Base-by-base conservation (phyloP, 2,113 vertebrate species). In the Forbesichthys papilliferus region DNA sequence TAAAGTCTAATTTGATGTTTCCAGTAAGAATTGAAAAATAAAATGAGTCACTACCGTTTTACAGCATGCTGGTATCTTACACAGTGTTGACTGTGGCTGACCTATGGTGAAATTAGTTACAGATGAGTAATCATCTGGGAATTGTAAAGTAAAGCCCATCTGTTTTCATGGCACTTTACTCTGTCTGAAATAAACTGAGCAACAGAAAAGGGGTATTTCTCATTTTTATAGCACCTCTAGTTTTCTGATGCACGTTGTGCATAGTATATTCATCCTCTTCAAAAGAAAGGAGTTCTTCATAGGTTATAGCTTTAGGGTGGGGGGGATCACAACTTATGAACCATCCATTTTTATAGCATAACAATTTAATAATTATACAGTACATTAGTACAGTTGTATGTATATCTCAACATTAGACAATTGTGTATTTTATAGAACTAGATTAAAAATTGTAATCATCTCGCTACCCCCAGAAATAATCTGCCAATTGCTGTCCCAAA, bases 31-130 rank as follows among this genome's bases (percentile, higher is more conserved):
- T 69, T 27, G 27, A 27, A 27, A 27, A 27, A 27, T 27, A 18
- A 54, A 74, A 84, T 86, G 84, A 86, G 61, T 88, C 87, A 83
- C 53, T 66, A 20, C 7, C 27, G 64, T 74, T 52, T 36, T 53
- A 70, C 60, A 81, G 60, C 56, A 75, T 54, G 49, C 53, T 68
- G 65, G 76, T 46, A 61, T 58, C 60, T 68, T 7, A 5, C 62
- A 58, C 58, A 49, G 5, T 51, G 52, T 72, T 18, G 60, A 3
- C 47, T 77, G 36, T 33, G 48, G 68, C 49, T 60, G 55, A 68
- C 8, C 11, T 36, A 60, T 64, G 47, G 61, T 52, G 61, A 72
- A 48, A 53, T 61, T 3, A 27, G 48, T 73, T 61, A 55, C 63
- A 11, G 63, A 69, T 84, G 82, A 84, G 65, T 83, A 77, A 83